A percentile compares a stretch with the other conserved stretches of the same genome.
These are phyloP conservation scores for Paratrypauchen microcephalus DNA, from an alignment of 2,797 vertebrate genomes.

Conservation along the genomic window DNA sequence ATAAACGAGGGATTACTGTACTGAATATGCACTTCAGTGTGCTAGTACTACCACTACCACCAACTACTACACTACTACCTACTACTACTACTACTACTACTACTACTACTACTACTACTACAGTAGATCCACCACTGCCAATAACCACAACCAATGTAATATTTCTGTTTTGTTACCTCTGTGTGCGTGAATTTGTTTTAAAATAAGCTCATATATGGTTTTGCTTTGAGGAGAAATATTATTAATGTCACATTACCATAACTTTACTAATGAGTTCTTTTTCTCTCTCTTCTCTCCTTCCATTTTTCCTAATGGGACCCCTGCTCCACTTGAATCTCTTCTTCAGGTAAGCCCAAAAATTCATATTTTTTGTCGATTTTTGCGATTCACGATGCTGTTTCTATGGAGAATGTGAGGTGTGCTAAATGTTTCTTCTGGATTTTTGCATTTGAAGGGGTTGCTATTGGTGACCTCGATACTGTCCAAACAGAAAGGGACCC, in stretches of 20 bases:
- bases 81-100: too few species aligned
- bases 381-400: background rate
- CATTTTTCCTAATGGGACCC: background rate
- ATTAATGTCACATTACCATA: background rate
- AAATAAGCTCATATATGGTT: too few species aligned
- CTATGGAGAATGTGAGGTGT: background rate
- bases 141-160: too few species aligned
- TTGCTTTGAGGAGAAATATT: background rate
- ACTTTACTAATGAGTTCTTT: slow-evolving; percentile 22
- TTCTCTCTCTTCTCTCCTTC: slow-evolving; percentile 9
- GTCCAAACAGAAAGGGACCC: background rate
- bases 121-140: too few species aligned
- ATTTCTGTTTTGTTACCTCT: background rate
- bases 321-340: background rate
- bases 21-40: too few species aligned
- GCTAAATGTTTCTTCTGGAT: background rate
- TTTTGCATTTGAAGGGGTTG: background rate
- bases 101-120: too few species aligned
- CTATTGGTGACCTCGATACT: slow-evolving; percentile 21
- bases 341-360: slow-evolving; percentile 50
- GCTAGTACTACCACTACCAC: too few species aligned
- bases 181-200: background rate
- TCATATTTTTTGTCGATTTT: background rate
- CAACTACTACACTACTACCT: too few species aligned
- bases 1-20: too few species aligned